Percentiles rank a stretch among this genome's conserved stretches.
Evolutionary conservation across 2,888 invertebrate species (phyloP).

Genomic region (Hartigia nigra): DNA sequence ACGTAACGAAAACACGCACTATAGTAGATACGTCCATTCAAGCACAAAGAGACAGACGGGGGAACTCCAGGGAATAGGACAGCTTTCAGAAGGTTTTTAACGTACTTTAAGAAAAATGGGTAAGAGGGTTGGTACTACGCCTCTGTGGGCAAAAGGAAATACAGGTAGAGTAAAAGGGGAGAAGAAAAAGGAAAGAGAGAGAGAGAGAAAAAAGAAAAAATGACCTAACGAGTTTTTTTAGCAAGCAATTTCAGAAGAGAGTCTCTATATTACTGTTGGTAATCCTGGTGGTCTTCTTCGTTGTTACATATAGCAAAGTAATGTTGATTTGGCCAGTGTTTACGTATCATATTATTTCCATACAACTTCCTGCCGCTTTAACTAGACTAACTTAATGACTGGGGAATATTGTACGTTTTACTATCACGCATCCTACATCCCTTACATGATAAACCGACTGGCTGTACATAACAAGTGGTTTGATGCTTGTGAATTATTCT

Average conservation of each 20-base stretch:
- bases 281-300: neutral
- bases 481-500: neutral
- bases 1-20: neutral
- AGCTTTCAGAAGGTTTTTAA: neutral
- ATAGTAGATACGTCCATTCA: neutral
- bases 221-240: neutral
- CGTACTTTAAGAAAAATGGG: neutral
- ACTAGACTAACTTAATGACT: neutral
- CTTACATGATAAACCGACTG: neutral
- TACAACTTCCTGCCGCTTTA: neutral
- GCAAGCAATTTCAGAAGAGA: too few species aligned
- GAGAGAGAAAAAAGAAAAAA: constrained; percentile 2
- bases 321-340: neutral
- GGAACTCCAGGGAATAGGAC: neutral
- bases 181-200: constrained; percentile 9
- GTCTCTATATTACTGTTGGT: too few species aligned
- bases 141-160: neutral
- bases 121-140: neutral
- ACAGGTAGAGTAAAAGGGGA: constrained; percentile 4
- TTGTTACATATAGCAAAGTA: neutral
- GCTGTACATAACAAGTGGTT: neutral
- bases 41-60: neutral
- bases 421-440: neutral
- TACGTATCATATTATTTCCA: neutral
- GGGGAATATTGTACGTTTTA: neutral